Evolutionary conservation across 2,797 vertebrate genomes (phyloP), one percentile per base, ranked within the genome.

Genomic region (Rhinophrynus dorsalis): DNA sequence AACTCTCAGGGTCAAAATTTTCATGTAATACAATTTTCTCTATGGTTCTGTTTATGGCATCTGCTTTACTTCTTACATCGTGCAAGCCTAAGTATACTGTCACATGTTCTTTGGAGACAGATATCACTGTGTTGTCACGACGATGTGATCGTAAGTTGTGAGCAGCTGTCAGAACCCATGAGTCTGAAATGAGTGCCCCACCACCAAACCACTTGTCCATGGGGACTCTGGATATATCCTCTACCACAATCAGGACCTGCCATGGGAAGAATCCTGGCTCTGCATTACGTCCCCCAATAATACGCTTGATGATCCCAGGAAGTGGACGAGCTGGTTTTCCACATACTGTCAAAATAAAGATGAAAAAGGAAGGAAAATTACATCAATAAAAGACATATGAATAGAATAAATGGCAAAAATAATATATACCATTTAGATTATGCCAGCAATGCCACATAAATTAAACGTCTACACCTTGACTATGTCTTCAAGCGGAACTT

Each of bases 161-260:
- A 35, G 96, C 96, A 0, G 95, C 97, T 0, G 96, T 99, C 23
- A 99, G 86, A 32, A 99, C 90, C 97, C 97, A 99, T 15, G 82
- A 85, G 7, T 90, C 84, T 0, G 96, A 95, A 33, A 98, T 89
- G 45, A 99, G 86, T 7, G 95, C 96, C 1, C 96, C 97, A 0
- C 96, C 95, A 15, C 96, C 96, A 0, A 98, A 98, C 95, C 96
- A 96, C 56, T 86, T 93, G 78, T 91, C 91, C 0, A 94, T 90
- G 0, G 96, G 96, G n/a, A 97, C 92, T 5, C 96, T 89, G 0
- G 94, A 94, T 29, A 80, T 81, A 9, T 99, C 97, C 76, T 95
- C 90, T 57, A 98, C 94, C 18, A 94, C 92, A 4, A 99, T 92
- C 15, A 98, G 90, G 0, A 90, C 94, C 81, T 99, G 96, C 97